phyloP scores from a whole-genome alignment of 2,113 vertebrate genomes.

The Heterocephalus glaber region DNA sequence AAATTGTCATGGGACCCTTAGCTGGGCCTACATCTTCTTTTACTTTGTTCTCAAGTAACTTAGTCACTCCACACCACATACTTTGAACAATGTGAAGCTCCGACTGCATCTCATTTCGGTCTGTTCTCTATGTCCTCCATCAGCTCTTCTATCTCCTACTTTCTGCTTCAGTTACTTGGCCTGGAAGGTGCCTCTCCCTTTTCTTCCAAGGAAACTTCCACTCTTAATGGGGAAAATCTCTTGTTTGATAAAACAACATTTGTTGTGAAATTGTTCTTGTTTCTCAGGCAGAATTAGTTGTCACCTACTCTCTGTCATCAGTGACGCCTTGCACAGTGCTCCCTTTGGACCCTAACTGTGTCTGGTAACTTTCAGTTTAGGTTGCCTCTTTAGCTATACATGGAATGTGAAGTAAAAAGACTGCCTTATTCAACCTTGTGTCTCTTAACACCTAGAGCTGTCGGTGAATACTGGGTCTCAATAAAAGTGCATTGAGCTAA shows the following conservation, averaged over 20 bases:
- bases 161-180: background rate
- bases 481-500: background rate
- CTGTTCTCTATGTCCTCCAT: background rate
- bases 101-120: background rate
- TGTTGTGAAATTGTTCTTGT: background rate
- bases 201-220: background rate
- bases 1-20: background rate
- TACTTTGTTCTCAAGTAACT: background rate
- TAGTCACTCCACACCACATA: background rate
- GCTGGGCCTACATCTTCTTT: background rate
- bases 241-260: background rate
- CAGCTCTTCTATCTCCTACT: background rate
- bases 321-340: background rate
- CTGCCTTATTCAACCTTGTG: background rate
- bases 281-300: background rate
- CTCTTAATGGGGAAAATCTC: background rate
- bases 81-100: background rate
- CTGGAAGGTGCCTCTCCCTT: background rate
- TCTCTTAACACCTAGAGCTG: background rate
- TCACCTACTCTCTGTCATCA: background rate
- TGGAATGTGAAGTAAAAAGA: background rate
- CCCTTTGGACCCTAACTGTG: background rate
- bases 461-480: background rate
- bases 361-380: background rate
- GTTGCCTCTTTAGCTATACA: background rate